Conservation (phyloP, 2,797 vertebrate species). For the Fistularia commersonii region DNA sequence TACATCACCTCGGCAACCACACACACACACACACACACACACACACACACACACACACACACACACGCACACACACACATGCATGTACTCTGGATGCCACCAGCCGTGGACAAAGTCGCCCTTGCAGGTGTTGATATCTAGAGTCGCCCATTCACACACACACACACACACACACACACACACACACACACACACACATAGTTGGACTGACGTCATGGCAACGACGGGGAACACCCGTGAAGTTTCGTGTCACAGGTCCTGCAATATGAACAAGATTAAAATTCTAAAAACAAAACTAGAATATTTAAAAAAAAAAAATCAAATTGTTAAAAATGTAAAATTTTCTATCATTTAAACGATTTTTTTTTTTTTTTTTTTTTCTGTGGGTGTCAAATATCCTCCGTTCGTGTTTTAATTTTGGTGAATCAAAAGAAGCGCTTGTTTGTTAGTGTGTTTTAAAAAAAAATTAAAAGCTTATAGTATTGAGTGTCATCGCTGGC, state of each 20-base stretch:
- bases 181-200: not conserved
- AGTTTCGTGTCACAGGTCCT: too few species aligned
- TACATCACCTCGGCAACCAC: not conserved
- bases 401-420: not conserved
- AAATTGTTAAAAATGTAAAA: too few species aligned
- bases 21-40: not conserved
- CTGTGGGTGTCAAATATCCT: too few species aligned
- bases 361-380: too few species aligned
- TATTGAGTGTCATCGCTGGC: too few species aligned
- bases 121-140: not conserved
- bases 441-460: too few species aligned
- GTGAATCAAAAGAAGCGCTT: not conserved
- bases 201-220: constrained; percentile 22
- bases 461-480: too few species aligned
- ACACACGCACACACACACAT: not conserved
- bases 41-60: not conserved
- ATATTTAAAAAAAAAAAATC: too few species aligned
- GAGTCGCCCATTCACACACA: not conserved
- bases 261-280: too few species aligned
- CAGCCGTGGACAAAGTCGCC: not conserved
- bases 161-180: not conserved
- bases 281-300: too few species aligned
- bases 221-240: too few species aligned
- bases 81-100: not conserved
- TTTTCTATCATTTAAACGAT: too few species aligned